A percentile compares a stretch with the other conserved stretches of the same genome.
Evolutionary conservation across 2,888 invertebrate species (phyloP).

Genomic region (Leptura quadrifasciata): DNA sequence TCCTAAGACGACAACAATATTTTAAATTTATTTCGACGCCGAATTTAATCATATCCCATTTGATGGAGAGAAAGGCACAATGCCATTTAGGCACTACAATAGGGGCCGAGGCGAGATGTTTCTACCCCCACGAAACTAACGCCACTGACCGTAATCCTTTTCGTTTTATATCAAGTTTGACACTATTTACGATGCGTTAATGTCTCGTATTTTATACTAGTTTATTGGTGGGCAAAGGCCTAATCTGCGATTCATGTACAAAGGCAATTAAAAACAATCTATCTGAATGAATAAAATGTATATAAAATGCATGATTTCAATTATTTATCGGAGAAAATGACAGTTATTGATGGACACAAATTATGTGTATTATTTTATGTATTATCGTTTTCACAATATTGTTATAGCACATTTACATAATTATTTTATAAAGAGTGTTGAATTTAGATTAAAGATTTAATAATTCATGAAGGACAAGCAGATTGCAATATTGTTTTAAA

Average conservation of each 20-base stretch:
- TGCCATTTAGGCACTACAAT: background rate
- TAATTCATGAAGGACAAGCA: background rate
- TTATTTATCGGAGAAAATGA: background rate
- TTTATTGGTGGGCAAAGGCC: slow-evolving; percentile 48
- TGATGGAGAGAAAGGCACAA: background rate
- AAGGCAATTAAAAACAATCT: slow-evolving; percentile 37
- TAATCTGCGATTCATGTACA: slow-evolving; percentile 39
- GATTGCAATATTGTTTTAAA: too few species aligned
- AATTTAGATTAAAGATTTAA: background rate
- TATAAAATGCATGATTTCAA: slow-evolving; percentile 1
- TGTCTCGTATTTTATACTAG: slow-evolving; percentile 56
- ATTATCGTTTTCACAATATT: background rate
- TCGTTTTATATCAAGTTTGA: slow-evolving; percentile 26
- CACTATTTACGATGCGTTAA: slow-evolving; percentile 56
- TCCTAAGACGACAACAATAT: background rate
- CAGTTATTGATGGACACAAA: background rate
- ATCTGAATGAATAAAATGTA: slow-evolving; percentile 21
- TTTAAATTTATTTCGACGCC: background rate
- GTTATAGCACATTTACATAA: background rate
- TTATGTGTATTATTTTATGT: background rate
- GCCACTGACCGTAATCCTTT: slow-evolving; percentile 16
- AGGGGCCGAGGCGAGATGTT: background rate
- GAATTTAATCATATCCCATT: background rate
- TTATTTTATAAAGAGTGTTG: background rate
- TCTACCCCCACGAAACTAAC: slow-evolving; percentile 4